Conservation (phyloP, 1,140 invertebrate species). For the Calephelis nemesis region DNA sequence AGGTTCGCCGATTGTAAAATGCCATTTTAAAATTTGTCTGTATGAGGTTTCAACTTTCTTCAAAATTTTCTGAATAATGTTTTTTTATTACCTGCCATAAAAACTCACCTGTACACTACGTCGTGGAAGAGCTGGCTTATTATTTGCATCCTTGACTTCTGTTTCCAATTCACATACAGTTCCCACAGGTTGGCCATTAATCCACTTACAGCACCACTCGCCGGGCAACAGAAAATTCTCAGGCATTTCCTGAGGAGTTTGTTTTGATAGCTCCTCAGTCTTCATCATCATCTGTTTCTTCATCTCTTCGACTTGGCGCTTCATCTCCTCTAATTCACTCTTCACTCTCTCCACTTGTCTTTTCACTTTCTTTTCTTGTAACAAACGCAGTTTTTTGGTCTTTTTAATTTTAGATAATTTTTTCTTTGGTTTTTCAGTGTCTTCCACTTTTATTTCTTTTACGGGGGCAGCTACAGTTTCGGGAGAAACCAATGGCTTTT, state of each 20-base stretch:
- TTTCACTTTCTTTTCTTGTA: conserved; percentile 62
- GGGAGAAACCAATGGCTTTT: neutral
- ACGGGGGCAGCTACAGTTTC: conserved; percentile 22
- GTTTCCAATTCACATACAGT: conserved; percentile 66
- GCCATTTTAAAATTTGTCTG: no score
- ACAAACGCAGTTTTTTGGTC: conserved; percentile 54
- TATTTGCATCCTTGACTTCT: conserved; percentile 54
- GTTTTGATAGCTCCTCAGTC: conserved; percentile 40
- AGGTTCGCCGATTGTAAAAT: no score
- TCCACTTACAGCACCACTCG: conserved; percentile 82
- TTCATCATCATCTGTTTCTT: conserved; percentile 51
- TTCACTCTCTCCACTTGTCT: conserved; percentile 62
- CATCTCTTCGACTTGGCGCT: conserved; percentile 59
- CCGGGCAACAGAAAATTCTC: conserved; percentile 61
- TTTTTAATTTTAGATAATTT: conserved; percentile 51
- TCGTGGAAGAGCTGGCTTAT: conserved; percentile 42
- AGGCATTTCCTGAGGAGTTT: conserved; percentile 41
- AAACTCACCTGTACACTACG: conserved; percentile 56
- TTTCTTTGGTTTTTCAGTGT: conserved; percentile 35
- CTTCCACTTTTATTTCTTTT: conserved; percentile 20
- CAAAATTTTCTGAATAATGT: no score
- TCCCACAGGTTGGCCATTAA: conserved; percentile 82
- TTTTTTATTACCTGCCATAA: neutral
- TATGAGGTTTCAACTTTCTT: no score
- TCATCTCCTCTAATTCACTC: conserved; percentile 58